Base-by-base conservation (phyloP, 23 tunicate genomes). In the Corella eumyota region DNA sequence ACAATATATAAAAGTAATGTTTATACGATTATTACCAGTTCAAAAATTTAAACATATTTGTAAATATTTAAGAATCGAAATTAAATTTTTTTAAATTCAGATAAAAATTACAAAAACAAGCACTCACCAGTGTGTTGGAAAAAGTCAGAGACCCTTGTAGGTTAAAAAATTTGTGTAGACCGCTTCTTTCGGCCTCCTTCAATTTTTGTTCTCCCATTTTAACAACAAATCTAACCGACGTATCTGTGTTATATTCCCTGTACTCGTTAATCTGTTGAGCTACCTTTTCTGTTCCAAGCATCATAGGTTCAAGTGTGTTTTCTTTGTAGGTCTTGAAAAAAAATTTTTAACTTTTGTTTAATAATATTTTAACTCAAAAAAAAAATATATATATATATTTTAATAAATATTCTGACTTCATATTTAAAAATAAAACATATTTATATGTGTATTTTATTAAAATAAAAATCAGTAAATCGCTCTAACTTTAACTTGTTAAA, bases 211-310 rank as follows among this genome's bases (percentile, higher is more conserved):
- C 33, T 0, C 55, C 0, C 82, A 93, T 74, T 32, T 77, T 84
- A 25, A 93, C 90, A 45, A 79, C 36, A 61, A 93, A 93, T 37
- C 75, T 38, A 9, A 88, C 81, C 2, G 77, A 78, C 35, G 67
- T 79, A 67, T 88, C 96, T 0, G 96, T 88, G 77, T 79, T 78
- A 69, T 88, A 88, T 20, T 88, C 96, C 56, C 64, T 78, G 76
- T 88, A 88, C 31, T 73, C 87, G 2, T 25, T 32, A 6, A 88
- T 79, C 51, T 67, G 61, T 25, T 54, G 71, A 6, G 88, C 68
- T 29, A 44, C 37, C 57, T 88, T 88, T 36, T 88, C 96, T 4
- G 85, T 70, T 33, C 96, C 96, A 3, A 29, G 28, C 34, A 68
- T 56, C 77, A 88, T 44, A 20, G 88, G 84, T 53, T 88, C 96